Evolutionary conservation across 2,797 vertebrate genomes (phyloP).

Genomic region (Brotula barbata): DNA sequence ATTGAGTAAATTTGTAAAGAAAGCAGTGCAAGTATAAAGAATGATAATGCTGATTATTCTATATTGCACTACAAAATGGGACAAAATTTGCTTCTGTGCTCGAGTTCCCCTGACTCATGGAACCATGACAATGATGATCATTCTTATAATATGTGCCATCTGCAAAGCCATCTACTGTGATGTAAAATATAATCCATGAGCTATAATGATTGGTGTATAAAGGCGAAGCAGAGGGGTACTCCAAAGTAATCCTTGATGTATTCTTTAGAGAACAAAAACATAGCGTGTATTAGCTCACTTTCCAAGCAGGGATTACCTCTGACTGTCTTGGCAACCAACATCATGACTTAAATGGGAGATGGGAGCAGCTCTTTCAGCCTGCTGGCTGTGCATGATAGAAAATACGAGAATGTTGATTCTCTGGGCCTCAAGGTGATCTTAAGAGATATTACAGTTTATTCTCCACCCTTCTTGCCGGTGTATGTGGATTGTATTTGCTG

Average conservation of each 20-base stretch:
- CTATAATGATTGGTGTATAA: conserved; percentile 24
- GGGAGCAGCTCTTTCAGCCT: conserved; percentile 44
- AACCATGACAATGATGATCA: conserved; percentile 2
- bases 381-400: conserved; percentile 46
- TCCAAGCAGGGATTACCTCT: conserved; percentile 29
- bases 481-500: conserved; percentile 8
- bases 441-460: conserved; percentile 31
- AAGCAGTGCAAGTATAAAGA: too few relatives aligned
- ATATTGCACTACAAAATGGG: too few relatives aligned
- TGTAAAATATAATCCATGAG: conserved; percentile 14
- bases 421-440: conserved; percentile 32
- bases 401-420: conserved; percentile 40
- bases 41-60: too few relatives aligned
- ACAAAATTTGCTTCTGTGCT: too few relatives aligned
- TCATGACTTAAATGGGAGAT: conserved; percentile 53
- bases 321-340: conserved; percentile 45
- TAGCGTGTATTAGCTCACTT: conserved; percentile 38
- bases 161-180: neutral
- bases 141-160: conserved; percentile 8
- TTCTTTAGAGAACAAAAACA: conserved; percentile 38
- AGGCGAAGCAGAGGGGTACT: conserved; percentile 25
- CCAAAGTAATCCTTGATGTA: conserved; percentile 36
- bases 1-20: too few relatives aligned
- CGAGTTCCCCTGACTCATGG: too few relatives aligned
- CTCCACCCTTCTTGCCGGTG: conserved; percentile 12